Evolutionary conservation across 2,888 invertebrate genomes (phyloP).

Genomic region (Eueremaeus valkanovi): DNA sequence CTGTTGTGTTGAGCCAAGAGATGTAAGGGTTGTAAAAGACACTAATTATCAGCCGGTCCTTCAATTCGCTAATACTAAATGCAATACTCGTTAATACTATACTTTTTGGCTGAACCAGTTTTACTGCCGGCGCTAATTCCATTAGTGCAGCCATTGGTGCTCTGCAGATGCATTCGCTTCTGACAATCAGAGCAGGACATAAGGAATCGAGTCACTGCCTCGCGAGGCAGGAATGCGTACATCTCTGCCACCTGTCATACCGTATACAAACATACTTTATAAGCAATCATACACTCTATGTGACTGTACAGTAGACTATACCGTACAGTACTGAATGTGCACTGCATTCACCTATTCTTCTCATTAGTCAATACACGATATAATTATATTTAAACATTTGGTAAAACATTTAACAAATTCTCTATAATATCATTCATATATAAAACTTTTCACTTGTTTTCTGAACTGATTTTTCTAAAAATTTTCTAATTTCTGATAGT

Average conservation of each 20-base stretch:
- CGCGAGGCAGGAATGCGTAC: conserved; percentile 89
- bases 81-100: conserved; percentile 18
- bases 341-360: too few species aligned
- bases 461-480: too few species aligned
- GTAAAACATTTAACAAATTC: too few species aligned
- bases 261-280: too few species aligned
- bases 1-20: not conserved
- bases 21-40: conserved; percentile 9
- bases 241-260: conserved; percentile 82
- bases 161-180: conserved; percentile 57
- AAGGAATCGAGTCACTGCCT: conserved; percentile 91
- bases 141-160: conserved; percentile 38
- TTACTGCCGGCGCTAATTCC: conserved; percentile 18
- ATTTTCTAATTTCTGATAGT: too few species aligned
- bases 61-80: not conserved
- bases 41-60: not conserved
- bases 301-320: too few species aligned
- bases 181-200: conserved; percentile 91
- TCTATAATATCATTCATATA: too few species aligned
- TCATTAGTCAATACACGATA: too few species aligned
- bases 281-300: too few species aligned
- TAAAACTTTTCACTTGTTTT: too few species aligned
- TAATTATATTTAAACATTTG: too few species aligned
- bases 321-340: too few species aligned
- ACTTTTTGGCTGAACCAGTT: conserved; percentile 16